Evolutionary conservation across 2,888 invertebrate species (phyloP), one percentile per base, ranked within the genome.

Genomic region (Drosophila infuscata): DNA sequence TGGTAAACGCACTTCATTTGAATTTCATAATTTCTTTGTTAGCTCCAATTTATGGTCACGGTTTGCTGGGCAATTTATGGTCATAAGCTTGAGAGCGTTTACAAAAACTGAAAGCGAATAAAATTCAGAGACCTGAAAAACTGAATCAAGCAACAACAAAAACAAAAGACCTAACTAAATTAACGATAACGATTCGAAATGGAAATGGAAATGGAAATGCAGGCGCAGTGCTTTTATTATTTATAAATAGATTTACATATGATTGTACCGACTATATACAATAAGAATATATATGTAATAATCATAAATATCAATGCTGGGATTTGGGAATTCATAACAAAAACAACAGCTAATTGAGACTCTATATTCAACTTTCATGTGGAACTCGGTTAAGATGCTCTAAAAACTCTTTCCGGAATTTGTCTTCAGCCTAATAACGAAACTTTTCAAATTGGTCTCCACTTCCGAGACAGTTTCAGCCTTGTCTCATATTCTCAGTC

Each of bases 21-120:
- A 88, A 88, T 89, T 88, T 88, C 88, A 88, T 88, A 88, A 88
- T 88, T 88, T 88, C 88, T 89, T 88, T 88, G 88, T 88, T 88
- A 88, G 89, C 88, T 88, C 88, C 88, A 88, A 88, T 88, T 88
- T 88, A 88, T 88, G 87, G 87, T 88, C 87, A 88, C 87, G 87
- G 87, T 87, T 89, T 77, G 87, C 82, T 84, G 79, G 81, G 70
- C 87, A 88, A 88, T 88, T 88, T 88, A 88, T 88, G 87, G 87
- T 88, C 87, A 88, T 88, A 88, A 88, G 84, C 82, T 81, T 54
- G 70, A 80, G 69, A 83, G 78, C 83, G 81, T 81, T 83, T 81
- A 83, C 81, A 46, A 82, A 81, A 81, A 83, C 74, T 64, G 71
- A 84, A 83, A 81, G 72, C 76, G 72, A 78, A 71, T 69, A 56